Evolutionary conservation across 2,797 vertebrate genomes (phyloP), one percentile per base, ranked within the genome.

Genomic region (Heterohyrax brucei): DNA sequence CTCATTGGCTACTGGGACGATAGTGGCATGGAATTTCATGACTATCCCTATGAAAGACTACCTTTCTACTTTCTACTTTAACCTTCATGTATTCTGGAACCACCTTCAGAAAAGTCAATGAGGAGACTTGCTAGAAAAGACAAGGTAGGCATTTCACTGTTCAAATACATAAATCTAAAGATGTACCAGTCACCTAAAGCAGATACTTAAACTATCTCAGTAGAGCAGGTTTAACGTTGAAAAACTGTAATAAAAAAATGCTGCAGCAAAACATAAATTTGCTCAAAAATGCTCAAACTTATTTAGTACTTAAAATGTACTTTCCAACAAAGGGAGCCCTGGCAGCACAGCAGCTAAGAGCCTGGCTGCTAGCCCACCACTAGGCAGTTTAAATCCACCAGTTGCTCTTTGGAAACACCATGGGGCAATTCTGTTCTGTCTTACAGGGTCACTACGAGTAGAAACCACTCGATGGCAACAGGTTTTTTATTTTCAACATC

Each of bases 271-370:
- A 95, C 87, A 70, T 26, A 21, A 83, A 81, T 89, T 90, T 95
- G 13, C 13, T 62, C 62, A 87, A 66, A 84, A 89, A 50, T 10
- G 73, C 3, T 44, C 96, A 93, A 94, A 73, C 3, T 4, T 30
- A 77, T 28, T 85, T 85, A 64, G 44, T 75, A 78, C 39, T 93
- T 87, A 93, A 92, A 81, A 92, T 75, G 30, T 89, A 50, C 64
- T 75, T 95, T 48, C 33, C 24, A 62, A 80, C 16, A 89, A 87
- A 70, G 26, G 5, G 50, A 53, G 50, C 50, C 50, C 50, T 53
- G 50, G 50, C 13, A 13, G 50, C 50, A 53, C 50, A 56, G 53
- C 18, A 16, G 13, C 18, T 16, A 13, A 56, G 10, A 56, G 53
- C 53, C 16, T 13, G 53, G 53, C 53, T 56, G 53, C 53, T 56